Evolutionary conservation across 2,888 invertebrate species (phyloP), one percentile per base, ranked within the genome.

Genomic region (Morpho achilles): DNA sequence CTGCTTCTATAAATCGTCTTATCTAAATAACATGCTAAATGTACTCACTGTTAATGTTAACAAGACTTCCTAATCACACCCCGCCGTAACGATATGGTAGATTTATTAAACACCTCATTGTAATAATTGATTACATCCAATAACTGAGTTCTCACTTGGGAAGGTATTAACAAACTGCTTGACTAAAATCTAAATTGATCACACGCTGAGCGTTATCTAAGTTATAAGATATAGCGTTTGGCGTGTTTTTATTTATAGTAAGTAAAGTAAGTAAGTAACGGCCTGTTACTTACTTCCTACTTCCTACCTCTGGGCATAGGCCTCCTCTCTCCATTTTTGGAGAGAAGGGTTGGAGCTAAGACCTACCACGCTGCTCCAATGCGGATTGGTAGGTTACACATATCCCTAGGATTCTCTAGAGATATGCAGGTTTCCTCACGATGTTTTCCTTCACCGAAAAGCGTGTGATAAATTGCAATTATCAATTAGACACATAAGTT

Each of bases 51-150:
- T 59, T 61, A 61, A 61, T 53, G 56, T 41, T 47, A 56, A 56
- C 61, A 50, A 32, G 56, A 47, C 39, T 16, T 23, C 39, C 45
- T 51, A 53, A 59, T 59, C 56, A 56, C 47, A 10, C 23, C 1
- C 23, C 40, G 8, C 46, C 46, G 23, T 56, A 51, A 56, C 50
- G 56, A 9, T 56, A 43, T 23, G 49, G 54, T 42, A 48, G 54
- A 59, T 57, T 61, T 63, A 63, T 59, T 44, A 56, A 61, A 61
- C 60, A 62, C 61, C 63, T 60, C 58, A 45, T 61, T 54, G 56
- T 55, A 68, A 74, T 77, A 79, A 80, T 80, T 79, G 79, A 82
- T 82, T 79, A 80, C 60, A 61, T 57, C 64, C 57, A 68, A 72
- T 71, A 72, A 69, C 71, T 69, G 68, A 73, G 74, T 75, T 77